These are phyloP conservation scores for Caenorhabditis sulstoni DNA, from an alignment of 2,888 invertebrate genomes.

Conservation along the genomic window DNA sequence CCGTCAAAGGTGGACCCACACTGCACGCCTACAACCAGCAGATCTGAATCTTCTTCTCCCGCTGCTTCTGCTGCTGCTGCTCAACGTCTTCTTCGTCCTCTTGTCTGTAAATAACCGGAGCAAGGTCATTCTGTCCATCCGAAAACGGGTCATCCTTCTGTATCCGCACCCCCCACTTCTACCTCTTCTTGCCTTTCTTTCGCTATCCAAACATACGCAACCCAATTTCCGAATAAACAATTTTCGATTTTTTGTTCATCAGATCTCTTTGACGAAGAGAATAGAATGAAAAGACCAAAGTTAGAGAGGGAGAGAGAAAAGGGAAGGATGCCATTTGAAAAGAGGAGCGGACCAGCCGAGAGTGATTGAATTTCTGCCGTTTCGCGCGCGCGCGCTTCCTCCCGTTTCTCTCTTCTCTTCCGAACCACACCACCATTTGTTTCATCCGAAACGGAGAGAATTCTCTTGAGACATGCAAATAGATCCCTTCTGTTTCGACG, in stretches of 20 bases:
- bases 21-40: slow-evolving; percentile 74
- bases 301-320: too few relatives aligned
- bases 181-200: slow-evolving; percentile 42
- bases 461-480: background rate
- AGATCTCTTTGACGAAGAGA: background rate
- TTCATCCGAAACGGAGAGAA: slow-evolving; percentile 27
- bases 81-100: background rate
- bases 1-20: slow-evolving; percentile 72
- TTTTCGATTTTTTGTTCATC: slow-evolving; percentile 18
- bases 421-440: slow-evolving; percentile 17
- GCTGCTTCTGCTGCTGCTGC: slow-evolving; percentile 15
- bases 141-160: slow-evolving; percentile 19
- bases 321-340: slow-evolving; percentile 30
- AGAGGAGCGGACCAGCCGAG: slow-evolving; percentile 17
- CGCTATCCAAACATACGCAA: slow-evolving; percentile 29
- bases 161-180: slow-evolving; percentile 5
- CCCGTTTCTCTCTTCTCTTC: slow-evolving; percentile 14
- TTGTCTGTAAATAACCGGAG: slow-evolving; percentile 26
- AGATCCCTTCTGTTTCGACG: background rate
- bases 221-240: slow-evolving; percentile 43
- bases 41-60: slow-evolving; percentile 30
- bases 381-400: slow-evolving; percentile 22
- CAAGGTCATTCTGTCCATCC: slow-evolving; percentile 8
- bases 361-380: slow-evolving; percentile 53
- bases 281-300: slow-evolving; percentile 35